A percentile compares a stretch with the other conserved stretches of the same genome.
Conservation (phyloP, 2,888 invertebrate species). For the Drosophila subquinaria region DNA sequence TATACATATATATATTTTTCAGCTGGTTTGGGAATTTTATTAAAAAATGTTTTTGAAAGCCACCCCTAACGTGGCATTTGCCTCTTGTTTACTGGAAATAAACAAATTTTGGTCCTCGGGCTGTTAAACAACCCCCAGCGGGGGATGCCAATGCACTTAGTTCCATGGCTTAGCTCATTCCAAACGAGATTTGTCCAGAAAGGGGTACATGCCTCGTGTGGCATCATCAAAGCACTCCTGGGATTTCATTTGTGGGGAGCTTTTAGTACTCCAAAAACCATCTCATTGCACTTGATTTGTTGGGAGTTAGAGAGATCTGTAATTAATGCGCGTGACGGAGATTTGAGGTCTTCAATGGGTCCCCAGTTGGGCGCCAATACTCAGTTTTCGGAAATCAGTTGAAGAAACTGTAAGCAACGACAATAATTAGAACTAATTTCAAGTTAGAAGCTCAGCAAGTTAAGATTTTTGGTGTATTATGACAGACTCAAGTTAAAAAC, state of each 20-base stretch:
- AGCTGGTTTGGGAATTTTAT: conserved; percentile 57
- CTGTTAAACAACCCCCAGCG: conserved; percentile 61
- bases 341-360: conserved; percentile 40
- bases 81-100: conserved; percentile 62
- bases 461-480: neutral
- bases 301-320: conserved; percentile 27
- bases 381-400: neutral
- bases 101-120: conserved; percentile 65
- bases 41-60: conserved; percentile 60
- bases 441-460: neutral
- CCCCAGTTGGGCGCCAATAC: conserved; percentile 10
- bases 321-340: conserved; percentile 46
- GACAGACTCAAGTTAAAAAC: neutral
- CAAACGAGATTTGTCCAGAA: conserved; percentile 39
- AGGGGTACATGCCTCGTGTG: conserved; percentile 46
- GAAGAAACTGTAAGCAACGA: conserved; percentile 1
- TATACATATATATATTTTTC: neutral
- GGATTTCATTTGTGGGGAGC: conserved; percentile 41
- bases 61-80: conserved; percentile 41
- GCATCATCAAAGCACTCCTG: conserved; percentile 55
- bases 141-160: conserved; percentile 68
- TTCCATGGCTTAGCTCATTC: conserved; percentile 8
- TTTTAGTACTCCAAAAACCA: conserved; percentile 10
- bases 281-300: conserved; percentile 47
- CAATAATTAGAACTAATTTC: conserved; percentile 4